These are phyloP conservation scores for Burhinus bistriatus DNA, from an alignment of 2,113 vertebrate species.

Conservation along the genomic window DNA sequence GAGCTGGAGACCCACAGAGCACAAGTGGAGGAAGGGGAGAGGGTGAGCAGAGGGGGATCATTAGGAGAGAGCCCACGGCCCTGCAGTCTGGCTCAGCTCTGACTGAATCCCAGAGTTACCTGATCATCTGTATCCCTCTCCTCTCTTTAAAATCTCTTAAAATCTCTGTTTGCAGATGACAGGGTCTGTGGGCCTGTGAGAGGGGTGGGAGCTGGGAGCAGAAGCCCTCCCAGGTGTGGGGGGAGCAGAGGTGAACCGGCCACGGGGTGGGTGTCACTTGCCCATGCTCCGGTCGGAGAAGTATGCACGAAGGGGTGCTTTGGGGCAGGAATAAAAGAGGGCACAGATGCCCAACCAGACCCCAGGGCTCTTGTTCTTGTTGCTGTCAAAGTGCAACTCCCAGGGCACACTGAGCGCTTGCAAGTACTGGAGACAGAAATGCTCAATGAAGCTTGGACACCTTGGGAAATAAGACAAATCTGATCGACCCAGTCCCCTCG, in stretches of 20 bases:
- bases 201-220: neutral
- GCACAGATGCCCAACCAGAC: neutral
- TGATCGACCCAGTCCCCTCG: fast-evolving
- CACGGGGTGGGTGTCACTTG: neutral
- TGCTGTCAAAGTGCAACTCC: neutral
- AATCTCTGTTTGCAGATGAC: neutral
- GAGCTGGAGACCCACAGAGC: neutral
- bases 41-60: neutral
- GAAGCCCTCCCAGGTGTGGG: neutral
- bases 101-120: neutral
- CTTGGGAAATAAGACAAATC: neutral
- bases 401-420: neutral
- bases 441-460: neutral
- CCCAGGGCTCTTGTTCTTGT: neutral
- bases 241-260: neutral
- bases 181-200: neutral
- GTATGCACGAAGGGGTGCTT: neutral
- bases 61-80: neutral
- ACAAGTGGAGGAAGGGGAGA: neutral
- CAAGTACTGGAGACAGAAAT: neutral
- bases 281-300: neutral
- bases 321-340: neutral
- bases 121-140: neutral
- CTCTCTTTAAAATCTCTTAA: neutral
- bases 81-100: neutral